These are phyloP conservation scores for Chionomys nivalis DNA, from an alignment of 2,113 vertebrate species.

Conservation along the genomic window DNA sequence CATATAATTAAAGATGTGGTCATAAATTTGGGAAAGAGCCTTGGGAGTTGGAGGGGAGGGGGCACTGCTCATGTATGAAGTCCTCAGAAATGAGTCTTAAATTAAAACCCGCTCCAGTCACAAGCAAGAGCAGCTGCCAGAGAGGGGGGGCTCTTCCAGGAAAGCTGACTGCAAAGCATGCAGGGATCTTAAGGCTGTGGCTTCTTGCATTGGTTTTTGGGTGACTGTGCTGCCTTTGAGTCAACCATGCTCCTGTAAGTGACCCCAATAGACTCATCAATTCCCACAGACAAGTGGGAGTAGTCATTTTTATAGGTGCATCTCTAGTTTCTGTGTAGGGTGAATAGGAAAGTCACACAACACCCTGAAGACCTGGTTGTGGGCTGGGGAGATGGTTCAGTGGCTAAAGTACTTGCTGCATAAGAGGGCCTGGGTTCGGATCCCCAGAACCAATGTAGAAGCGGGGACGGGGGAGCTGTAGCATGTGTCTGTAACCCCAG, in stretches of 20 bases:
- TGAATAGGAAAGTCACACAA: not conserved
- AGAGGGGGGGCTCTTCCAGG: not conserved
- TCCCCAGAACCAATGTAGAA: not conserved
- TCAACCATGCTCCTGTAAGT: not conserved
- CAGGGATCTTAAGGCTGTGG: too few relatives aligned
- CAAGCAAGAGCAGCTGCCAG: not conserved
- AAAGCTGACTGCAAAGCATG: not conserved
- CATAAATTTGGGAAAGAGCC: not conserved
- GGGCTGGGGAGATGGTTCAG: not conserved
- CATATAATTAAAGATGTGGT: not conserved
- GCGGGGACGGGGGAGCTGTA: not conserved
- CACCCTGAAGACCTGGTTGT: not conserved
- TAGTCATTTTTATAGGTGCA: not conserved
- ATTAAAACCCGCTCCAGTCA: too few relatives aligned
- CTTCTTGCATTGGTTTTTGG: not conserved
- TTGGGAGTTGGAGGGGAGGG: not conserved
- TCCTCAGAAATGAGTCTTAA: not conserved
- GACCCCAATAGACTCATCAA: not conserved
- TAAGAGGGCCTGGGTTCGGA: not conserved
- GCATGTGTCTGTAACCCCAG: not conserved
- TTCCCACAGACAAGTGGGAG: too few relatives aligned
- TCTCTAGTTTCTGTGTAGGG: not conserved
- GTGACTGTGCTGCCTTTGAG: not conserved
- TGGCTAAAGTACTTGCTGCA: not conserved
- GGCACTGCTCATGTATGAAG: not conserved